Base-by-base conservation (phyloP, 2,113 vertebrate genomes). In the Malurus alboscapulatus region DNA sequence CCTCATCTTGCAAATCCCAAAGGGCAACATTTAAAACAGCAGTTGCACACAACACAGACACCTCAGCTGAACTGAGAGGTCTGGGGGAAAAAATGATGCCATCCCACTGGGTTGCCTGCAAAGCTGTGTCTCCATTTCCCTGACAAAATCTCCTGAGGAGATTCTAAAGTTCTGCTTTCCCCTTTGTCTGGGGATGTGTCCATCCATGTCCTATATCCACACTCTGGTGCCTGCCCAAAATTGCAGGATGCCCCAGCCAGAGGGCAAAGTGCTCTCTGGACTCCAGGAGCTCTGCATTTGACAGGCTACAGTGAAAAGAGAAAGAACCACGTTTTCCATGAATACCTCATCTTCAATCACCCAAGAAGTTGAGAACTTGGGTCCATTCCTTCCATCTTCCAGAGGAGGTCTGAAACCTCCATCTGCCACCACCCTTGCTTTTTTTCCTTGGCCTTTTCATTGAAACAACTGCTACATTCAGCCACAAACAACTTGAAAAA, bases 1-100 rank as follows among this genome's bases (percentile, higher is more conserved):
- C 77, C 51, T 91, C 81, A 21, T 87, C 84, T 92, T 74, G 75
- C 75, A 91, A 48, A 91, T 84, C 93, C 85, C 84, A 62, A 80
- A 92, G 55, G 90, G 42, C 67, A 73, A 10, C 58, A n/a, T 71
- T 93, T 73, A 54, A 80, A 92, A 34, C 50, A 87, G 48, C 40
- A 78, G 30, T 75, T 57, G 61, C 26, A 63, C 20, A 5, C 36
- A 66, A 40, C 8, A 6, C 1, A 73, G 63, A 38, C 32, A 53
- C 69, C 57, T 78, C 40, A 40, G 40, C 29, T 91, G 74, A 89
- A 67, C 69, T 14, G 53, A 59, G 77, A 48, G 36, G 63, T 61
- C 57, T 68, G 48, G 32, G 27, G 2, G n/a, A 83, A 61, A 73
- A 73, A 44, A 38, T 15, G 53, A 77, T 30, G 7, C n/a, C 59